These are phyloP conservation scores for Drosophila mimica DNA, from an alignment of 2,888 invertebrate species.

Conservation along the genomic window DNA sequence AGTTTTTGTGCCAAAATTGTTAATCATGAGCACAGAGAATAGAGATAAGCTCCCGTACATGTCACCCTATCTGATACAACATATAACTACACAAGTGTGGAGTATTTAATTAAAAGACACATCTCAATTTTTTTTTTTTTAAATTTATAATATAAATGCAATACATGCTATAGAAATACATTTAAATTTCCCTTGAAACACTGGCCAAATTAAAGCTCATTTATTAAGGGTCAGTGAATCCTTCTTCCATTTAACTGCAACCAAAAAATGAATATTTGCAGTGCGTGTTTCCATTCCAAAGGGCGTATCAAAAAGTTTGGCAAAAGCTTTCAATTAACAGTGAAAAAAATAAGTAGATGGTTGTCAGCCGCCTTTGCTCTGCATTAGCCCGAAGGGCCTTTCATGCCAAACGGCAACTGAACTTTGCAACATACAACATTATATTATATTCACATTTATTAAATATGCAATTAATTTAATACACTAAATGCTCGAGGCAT, in stretches of 20 bases:
- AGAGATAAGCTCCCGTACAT: background rate
- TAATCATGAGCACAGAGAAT: background rate
- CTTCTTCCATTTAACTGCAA: background rate
- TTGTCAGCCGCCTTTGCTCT: background rate
- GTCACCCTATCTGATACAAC: background rate
- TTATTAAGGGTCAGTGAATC: background rate
- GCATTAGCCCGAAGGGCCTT: too few species aligned
- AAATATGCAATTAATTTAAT: background rate
- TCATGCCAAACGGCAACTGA: background rate
- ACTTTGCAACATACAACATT: background rate
- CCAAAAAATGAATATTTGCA: background rate
- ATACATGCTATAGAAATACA: background rate
- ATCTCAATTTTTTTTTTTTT: background rate
- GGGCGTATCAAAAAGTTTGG: background rate
- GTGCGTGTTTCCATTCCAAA: background rate
- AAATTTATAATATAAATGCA: too few species aligned
- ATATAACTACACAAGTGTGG: background rate
- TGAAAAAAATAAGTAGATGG: background rate
- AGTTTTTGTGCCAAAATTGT: background rate
- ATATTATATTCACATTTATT: too few species aligned
- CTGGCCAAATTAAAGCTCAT: background rate
- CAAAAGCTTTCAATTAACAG: background rate
- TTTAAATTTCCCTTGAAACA: background rate
- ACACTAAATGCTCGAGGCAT: too few species aligned
- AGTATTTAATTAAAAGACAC: background rate